A percentile compares a stretch with the other conserved stretches of the same genome.
These are phyloP conservation scores for Anolis apletophallus DNA, from an alignment of 2,797 vertebrate genomes.

Conservation along the genomic window DNA sequence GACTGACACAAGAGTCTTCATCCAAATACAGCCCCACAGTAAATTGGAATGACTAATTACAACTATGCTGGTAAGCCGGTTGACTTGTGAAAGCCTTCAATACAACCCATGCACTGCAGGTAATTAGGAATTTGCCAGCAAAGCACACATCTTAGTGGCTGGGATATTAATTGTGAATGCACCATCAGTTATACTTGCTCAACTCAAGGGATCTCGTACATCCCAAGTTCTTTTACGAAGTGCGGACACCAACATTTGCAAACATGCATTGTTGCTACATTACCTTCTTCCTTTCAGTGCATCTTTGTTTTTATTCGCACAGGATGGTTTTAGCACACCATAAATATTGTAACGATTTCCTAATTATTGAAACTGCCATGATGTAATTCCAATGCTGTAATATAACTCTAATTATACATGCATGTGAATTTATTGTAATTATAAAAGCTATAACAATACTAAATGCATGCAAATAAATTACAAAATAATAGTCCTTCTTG, in stretches of 20 bases:
- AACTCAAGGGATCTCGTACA: background rate
- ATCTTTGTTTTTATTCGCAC: background rate
- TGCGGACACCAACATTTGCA: too few species aligned
- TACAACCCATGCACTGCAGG: background rate
- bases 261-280: background rate
- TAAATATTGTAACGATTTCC: background rate
- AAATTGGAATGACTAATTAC: background rate
- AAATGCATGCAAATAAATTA: too few species aligned
- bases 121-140: constrained; percentile 19
- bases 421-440: too few species aligned
- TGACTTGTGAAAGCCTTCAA: background rate
- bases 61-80: background rate
- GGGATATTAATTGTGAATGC: constrained; percentile 24
- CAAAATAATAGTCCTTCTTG: background rate
- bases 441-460: too few species aligned
- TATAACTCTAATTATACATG: too few species aligned
- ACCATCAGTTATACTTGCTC: background rate
- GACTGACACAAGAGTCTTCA: background rate
- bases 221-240: background rate
- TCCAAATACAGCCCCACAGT: background rate
- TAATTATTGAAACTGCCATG: too few species aligned
- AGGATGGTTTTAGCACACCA: background rate
- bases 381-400: too few species aligned
- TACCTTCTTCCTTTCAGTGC: background rate
- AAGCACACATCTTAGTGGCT: background rate